Evolutionary conservation across 2,113 vertebrate genomes (phyloP), one percentile per base, ranked within the genome.

Genomic region (Labeo rohita): DNA sequence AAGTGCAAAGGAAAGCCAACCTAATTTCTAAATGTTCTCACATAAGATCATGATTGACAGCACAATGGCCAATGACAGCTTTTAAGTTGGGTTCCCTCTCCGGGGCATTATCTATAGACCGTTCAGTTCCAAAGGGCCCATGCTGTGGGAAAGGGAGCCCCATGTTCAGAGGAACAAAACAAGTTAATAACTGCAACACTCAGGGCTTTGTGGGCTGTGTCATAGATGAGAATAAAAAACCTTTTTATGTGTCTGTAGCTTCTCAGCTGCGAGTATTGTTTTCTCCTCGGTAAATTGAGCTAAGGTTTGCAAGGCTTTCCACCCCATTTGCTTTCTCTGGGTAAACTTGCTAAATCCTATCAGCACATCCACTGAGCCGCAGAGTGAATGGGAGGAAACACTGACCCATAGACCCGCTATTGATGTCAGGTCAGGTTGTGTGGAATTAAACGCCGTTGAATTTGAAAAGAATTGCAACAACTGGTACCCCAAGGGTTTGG

Each of bases 121-220:
- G 91, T 89, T 88, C 74, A 85, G 90, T 85, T 90, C 68, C 86
- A 79, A 79, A 87, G 86, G 88, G 36, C 88, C 87, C 92, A 93
- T 89, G 84, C 93, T 95, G 95, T 96, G 94, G 95, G 94, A 96
- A 96, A 93, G 94, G 91, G 90, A 93, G 92, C 93, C 89, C 92
- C 89, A 91, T 92, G 92, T 92, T 92, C 93, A 88, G 4, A 54
- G 91, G 93, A 94, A 95, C 93, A 95, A 94, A 95, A 95, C 94
- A 94, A 95, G 93, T 93, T 89, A 89, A 92, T 92, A 93, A 95
- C 92, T 93, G 90, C 91, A 92, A 81, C 78, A 80, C 92, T 93
- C 74, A 76, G 87, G 79, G 91, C 92, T 94, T 93, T 94, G 94
- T 93, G 87, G 83, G 84, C 89, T 86, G 83, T 92, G 91, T 94